Percentiles rank a stretch among this genome's conserved stretches.
Evolutionary conservation across 2,797 vertebrate genomes (phyloP).

Genomic region (Sphaeramia orbicularis): DNA sequence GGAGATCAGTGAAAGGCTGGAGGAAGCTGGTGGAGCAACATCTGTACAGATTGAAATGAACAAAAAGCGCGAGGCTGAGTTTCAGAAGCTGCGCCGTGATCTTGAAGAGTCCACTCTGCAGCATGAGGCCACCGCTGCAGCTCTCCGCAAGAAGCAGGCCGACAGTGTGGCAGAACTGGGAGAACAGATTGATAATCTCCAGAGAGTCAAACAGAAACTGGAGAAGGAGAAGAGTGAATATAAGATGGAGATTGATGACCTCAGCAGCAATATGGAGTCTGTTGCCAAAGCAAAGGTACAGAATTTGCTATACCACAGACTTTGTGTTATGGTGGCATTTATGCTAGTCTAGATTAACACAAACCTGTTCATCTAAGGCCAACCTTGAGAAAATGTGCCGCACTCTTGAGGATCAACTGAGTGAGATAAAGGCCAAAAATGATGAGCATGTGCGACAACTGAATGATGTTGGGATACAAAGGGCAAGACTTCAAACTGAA

Average conservation of each 20-base stretch:
- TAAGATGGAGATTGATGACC: conserved; percentile 93
- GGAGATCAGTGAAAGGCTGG: conserved; percentile 91
- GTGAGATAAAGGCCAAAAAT: conserved; percentile 88
- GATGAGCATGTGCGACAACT: conserved; percentile 89
- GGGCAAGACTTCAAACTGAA: conserved; percentile 90
- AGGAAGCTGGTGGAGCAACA: conserved; percentile 92
- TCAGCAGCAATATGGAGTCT: conserved; percentile 89
- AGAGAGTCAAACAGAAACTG: conserved; percentile 92
- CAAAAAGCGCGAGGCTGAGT: conserved; percentile 92
- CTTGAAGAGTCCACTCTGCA: conserved; percentile 93
- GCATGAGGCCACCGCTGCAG: conserved; percentile 87
- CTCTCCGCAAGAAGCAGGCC: conserved; percentile 91
- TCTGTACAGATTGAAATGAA: conserved; percentile 93
- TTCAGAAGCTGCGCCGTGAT: conserved; percentile 90
- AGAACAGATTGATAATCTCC: conserved; percentile 93
- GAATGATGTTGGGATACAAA: conserved; percentile 87
- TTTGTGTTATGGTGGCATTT: too few species aligned
- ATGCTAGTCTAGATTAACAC: too few species aligned
- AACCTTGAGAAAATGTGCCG: conserved; percentile 92
- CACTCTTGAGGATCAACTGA: conserved; percentile 90
- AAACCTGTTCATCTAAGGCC: conserved; percentile 68
- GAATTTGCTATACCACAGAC: too few species aligned
- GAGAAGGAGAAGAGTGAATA: conserved; percentile 93
- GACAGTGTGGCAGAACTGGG: conserved; percentile 91
- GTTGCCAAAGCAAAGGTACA: conserved; percentile 71